Evolutionary conservation across 2,113 vertebrate genomes (phyloP).

Genomic region (Isurus oxyrinchus): DNA sequence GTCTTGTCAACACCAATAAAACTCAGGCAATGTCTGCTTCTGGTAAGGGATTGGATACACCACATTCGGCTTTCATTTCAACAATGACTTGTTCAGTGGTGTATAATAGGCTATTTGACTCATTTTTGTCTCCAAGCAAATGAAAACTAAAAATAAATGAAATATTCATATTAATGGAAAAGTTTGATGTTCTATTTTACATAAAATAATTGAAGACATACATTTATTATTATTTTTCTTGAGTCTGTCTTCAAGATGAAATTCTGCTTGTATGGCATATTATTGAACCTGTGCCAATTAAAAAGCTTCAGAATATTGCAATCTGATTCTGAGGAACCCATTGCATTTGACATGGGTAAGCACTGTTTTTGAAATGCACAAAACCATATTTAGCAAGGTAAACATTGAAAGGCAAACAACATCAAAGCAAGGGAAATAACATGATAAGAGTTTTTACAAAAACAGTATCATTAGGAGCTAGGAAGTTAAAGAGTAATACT

Average conservation of each 20-base stretch:
- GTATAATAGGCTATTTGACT: neutral
- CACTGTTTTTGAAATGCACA: neutral
- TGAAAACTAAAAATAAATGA: neutral
- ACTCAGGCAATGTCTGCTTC: neutral
- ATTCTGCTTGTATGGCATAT: neutral
- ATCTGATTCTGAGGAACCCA: neutral
- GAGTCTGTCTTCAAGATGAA: neutral
- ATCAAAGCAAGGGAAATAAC: neutral
- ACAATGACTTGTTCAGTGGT: neutral
- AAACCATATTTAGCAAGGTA: neutral
- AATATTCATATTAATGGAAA: neutral
- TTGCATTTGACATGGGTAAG: neutral
- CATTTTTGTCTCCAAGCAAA: neutral
- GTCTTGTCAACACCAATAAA: neutral
- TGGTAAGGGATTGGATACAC: neutral
- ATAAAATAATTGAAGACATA: neutral
- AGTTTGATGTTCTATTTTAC: neutral
- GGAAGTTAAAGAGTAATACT: neutral
- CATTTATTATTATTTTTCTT: neutral
- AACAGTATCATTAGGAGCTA: neutral
- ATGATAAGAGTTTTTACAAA: neutral
- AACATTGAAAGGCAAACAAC: conserved; percentile 4
- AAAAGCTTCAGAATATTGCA: neutral
- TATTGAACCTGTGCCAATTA: neutral
- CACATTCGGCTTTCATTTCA: neutral